A percentile compares a stretch with the other conserved stretches of the same genome.
Evolutionary conservation across 2,113 vertebrate species (phyloP).

Genomic region (Crocuta crocuta): DNA sequence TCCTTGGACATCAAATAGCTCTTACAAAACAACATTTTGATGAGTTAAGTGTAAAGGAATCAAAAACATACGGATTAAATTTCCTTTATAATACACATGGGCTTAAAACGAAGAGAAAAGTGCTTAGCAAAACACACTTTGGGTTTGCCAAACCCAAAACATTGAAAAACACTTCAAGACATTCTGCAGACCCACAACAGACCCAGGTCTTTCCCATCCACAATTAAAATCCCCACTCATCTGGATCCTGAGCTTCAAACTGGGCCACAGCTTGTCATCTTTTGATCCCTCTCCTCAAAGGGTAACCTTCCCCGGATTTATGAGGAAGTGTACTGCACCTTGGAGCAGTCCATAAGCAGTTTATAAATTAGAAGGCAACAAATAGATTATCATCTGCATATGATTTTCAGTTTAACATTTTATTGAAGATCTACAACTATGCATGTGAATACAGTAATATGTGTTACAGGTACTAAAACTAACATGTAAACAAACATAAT

Average conservation of each 20-base stretch:
- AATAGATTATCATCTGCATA: background rate
- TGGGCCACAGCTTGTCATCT: constrained; percentile 6
- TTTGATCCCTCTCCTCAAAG: constrained; percentile 48
- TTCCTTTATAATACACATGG: constrained; percentile 84
- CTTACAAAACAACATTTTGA: constrained; percentile 82
- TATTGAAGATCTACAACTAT: background rate
- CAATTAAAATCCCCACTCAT: constrained; percentile 42
- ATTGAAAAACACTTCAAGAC: constrained; percentile 81
- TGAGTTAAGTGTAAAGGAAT: constrained; percentile 85
- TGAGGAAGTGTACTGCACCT: background rate
- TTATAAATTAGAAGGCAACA: constrained; percentile 47
- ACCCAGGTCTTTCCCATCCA: constrained; percentile 9
- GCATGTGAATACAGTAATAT: constrained; percentile 7
- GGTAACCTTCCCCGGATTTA: background rate
- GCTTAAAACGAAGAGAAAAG: constrained; percentile 81
- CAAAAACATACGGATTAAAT: constrained; percentile 84
- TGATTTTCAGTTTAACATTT: constrained; percentile 57
- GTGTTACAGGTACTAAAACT: background rate
- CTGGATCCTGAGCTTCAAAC: constrained; percentile 12
- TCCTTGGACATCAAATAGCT: constrained; percentile 81
- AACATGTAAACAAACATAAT: constrained; percentile 39
- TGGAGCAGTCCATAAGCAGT: background rate
- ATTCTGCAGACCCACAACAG: constrained; percentile 67
- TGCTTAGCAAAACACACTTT: constrained; percentile 83
- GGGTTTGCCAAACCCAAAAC: constrained; percentile 77